phyloP scores from a whole-genome alignment of 2,113 vertebrate species.

The Sorex araneus region DNA sequence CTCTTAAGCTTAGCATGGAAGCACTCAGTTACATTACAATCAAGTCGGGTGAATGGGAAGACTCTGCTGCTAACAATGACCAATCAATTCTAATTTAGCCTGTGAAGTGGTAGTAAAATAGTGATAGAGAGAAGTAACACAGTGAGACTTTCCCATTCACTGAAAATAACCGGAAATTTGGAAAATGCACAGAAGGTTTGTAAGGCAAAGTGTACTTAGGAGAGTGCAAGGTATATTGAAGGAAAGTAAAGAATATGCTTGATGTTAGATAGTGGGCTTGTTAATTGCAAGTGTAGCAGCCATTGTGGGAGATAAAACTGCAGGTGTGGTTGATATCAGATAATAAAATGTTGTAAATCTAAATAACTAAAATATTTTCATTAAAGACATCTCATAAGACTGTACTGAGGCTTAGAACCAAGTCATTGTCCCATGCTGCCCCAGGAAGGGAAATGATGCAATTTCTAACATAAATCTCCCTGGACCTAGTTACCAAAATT shows the following conservation, averaged over 20 bases:
- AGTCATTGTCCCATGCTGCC: too few species aligned
- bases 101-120: not conserved
- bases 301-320: not conserved
- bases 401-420: not conserved
- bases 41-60: not conserved
- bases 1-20: not conserved
- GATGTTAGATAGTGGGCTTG: not conserved
- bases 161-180: conserved; percentile 3
- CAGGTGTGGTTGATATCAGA: not conserved
- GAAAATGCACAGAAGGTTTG: not conserved
- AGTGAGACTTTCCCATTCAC: not conserved
- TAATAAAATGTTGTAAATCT: not conserved
- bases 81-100: not conserved
- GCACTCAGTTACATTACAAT: not conserved
- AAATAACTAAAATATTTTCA: not conserved
- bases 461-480: too few species aligned
- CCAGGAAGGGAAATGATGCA: too few species aligned
- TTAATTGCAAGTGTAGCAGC: not conserved
- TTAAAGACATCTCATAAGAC: not conserved
- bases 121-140: not conserved
- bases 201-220: not conserved
- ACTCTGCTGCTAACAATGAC: not conserved
- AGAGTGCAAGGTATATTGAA: not conserved
- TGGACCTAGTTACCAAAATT: too few species aligned
- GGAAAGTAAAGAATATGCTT: not conserved